Percentiles rank a stretch among this genome's conserved stretches.
Conservation (phyloP, 2,888 invertebrate genomes). For the Acanthosepion lycidas region DNA sequence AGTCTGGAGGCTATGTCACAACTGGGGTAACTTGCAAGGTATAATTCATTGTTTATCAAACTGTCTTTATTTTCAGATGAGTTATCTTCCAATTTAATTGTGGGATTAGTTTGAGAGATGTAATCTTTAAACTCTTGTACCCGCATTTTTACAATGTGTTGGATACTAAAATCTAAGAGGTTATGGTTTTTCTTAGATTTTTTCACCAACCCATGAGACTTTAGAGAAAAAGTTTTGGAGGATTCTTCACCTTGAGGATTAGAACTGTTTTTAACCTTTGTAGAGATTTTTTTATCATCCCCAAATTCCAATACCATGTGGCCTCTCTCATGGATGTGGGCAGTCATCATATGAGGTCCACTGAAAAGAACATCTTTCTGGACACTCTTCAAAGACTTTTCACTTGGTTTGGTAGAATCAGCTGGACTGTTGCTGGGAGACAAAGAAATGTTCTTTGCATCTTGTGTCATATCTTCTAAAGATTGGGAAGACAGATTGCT, state of each 20-base stretch:
- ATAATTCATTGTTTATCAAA: not conserved
- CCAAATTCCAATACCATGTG: slow-evolving; percentile 40
- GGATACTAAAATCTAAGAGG: slow-evolving; percentile 38
- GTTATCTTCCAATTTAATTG: not conserved
- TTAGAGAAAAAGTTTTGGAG: not conserved
- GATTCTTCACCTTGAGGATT: not conserved
- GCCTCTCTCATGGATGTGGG: slow-evolving; percentile 41
- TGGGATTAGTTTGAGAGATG: not conserved
- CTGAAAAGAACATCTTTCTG: slow-evolving; percentile 37
- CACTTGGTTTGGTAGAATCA: not conserved
- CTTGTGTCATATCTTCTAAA: not conserved
- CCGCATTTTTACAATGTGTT: slow-evolving; percentile 36
- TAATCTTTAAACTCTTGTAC: slow-evolving; percentile 36
- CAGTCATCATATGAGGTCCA: slow-evolving; percentile 44
- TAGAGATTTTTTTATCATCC: slow-evolving; percentile 8
- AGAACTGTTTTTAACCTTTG: not conserved
- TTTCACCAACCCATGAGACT: slow-evolving; percentile 33
- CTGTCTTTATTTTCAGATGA: not conserved
- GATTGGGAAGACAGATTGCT: not conserved
- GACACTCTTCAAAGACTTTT: not conserved
- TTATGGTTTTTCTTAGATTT: slow-evolving; percentile 43
- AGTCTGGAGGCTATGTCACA: not conserved
- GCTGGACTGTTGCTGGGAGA: not conserved
- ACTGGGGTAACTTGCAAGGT: not conserved
- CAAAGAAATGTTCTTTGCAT: not conserved